Evolutionary conservation across 1,140 invertebrate genomes (phyloP).

Genomic region (Zelostemma sp.): DNA sequence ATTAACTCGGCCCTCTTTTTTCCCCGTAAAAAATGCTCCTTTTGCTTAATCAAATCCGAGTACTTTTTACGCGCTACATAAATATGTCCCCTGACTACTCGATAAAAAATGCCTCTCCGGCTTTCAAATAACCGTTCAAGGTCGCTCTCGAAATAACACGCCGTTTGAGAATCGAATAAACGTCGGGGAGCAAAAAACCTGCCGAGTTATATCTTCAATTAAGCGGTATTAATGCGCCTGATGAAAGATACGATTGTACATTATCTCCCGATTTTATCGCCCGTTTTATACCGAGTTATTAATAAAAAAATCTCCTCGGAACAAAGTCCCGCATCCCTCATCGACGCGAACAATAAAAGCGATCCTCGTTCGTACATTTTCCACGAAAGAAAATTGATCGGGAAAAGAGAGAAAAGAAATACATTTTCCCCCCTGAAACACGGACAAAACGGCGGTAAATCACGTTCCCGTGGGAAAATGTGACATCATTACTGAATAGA

Average conservation of each 20-base stretch:
- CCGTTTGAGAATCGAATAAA: slow-evolving; percentile 38
- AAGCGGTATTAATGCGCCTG: not conserved
- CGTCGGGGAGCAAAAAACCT: not conserved
- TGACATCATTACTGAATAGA: no score
- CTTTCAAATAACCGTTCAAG: slow-evolving; percentile 27
- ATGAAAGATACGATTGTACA: slow-evolving; percentile 2
- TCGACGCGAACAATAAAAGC: not conserved
- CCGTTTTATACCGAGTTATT: not conserved
- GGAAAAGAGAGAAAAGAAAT: not conserved
- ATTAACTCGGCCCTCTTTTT: not conserved
- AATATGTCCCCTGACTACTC: slow-evolving; percentile 32
- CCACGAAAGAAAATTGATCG: not conserved
- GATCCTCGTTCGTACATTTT: not conserved
- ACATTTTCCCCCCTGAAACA: no score
- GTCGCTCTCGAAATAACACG: slow-evolving; percentile 35
- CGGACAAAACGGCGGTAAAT: no score
- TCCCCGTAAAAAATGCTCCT: not conserved
- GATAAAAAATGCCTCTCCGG: slow-evolving; percentile 30
- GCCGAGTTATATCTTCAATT: not conserved
- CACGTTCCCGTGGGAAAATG: no score
- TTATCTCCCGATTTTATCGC: not conserved
- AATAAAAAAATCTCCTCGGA: no score
- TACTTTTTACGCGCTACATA: slow-evolving; percentile 24
- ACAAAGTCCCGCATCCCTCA: no score
- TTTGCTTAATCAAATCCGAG: slow-evolving; percentile 9